Evolutionary conservation across 2,113 vertebrate species (phyloP), one percentile per base, ranked within the genome.

Genomic region (Tetrao urogallus): DNA sequence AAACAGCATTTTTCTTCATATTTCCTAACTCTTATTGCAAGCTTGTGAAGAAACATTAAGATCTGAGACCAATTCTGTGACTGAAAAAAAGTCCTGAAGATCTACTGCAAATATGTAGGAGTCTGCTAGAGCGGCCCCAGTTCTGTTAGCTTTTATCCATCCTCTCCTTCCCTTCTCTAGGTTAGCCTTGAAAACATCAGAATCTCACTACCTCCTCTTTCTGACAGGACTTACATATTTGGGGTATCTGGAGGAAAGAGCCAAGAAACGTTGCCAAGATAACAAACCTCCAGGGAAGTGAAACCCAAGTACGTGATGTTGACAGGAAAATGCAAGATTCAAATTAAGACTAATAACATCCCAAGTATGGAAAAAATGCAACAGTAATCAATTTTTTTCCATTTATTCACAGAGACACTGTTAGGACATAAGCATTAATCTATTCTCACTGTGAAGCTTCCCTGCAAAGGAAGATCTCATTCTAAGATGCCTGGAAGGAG

Each of bases 231-330:
- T 80, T 32, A 34, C 0, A 8, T n/a, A 80, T 65, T 13, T 57
- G 40, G 38, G 6, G 4, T 65, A 48, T 24, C 8, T 18, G 28
- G 25, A 82, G 2, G 18, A 47, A 0, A 11, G 21, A 71, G 48
- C 0, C 0, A 90, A n/a, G 42, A 86, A 38, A 78, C 11, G 18
- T 2, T 38, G 32, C 3, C 3, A 25, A 67, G 61, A 75, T 38
- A 84, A 3, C 19, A 36, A 14, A 36, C 11, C 28, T 70, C 21
- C 30, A 21, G 2, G 9, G 32, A 57, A 27, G 27, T 0, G 2
- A 87, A 67, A n/a, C 9, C 21, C 25, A 34, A 60, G 52, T 28
- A 1, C 4, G 3, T 2, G 0, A 57, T 1, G 1, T 5, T 11
- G 22, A 48, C 12, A 57, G 20, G 20, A 54, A 94, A 84, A 71